These are phyloP conservation scores for Octodon degus DNA, from an alignment of 2,113 vertebrate species.

Conservation along the genomic window DNA sequence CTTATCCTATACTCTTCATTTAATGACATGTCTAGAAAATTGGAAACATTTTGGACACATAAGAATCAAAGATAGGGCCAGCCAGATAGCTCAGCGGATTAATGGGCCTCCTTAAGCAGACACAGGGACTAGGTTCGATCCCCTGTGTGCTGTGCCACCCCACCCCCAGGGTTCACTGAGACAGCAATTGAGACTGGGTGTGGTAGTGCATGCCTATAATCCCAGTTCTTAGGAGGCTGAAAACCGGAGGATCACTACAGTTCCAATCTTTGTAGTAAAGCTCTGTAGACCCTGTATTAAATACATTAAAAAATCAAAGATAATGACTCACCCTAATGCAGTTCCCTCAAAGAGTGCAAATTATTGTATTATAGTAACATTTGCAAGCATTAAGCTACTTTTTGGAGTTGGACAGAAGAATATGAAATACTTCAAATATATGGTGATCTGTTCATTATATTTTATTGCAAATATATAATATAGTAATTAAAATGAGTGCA, in stretches of 20 bases:
- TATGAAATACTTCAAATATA: background rate
- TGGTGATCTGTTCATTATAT: background rate
- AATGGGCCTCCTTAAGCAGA: too few species aligned
- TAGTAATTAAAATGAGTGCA: slow-evolving; percentile 9
- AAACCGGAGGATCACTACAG: too few species aligned
- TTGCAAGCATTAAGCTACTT: background rate
- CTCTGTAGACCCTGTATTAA: too few species aligned
- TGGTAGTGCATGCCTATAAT: too few species aligned
- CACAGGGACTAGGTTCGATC: too few species aligned
- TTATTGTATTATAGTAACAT: background rate
- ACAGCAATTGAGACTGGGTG: too few species aligned
- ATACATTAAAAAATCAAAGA: background rate
- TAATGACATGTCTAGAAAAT: background rate
- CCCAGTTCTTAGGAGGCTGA: too few species aligned
- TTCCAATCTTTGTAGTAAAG: too few species aligned
- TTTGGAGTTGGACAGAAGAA: background rate
- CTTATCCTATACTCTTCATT: background rate
- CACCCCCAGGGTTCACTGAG: too few species aligned
- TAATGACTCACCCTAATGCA: background rate
- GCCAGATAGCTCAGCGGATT: too few species aligned
- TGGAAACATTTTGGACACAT: slow-evolving; percentile 22
- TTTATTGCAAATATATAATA: background rate
- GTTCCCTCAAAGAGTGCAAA: background rate
- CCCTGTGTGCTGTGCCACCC: too few species aligned
- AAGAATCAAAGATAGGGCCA: background rate